A percentile compares a stretch with the other conserved stretches of the same genome.
Conservation (phyloP, 2,113 vertebrate genomes). For the Siniperca knerii region DNA sequence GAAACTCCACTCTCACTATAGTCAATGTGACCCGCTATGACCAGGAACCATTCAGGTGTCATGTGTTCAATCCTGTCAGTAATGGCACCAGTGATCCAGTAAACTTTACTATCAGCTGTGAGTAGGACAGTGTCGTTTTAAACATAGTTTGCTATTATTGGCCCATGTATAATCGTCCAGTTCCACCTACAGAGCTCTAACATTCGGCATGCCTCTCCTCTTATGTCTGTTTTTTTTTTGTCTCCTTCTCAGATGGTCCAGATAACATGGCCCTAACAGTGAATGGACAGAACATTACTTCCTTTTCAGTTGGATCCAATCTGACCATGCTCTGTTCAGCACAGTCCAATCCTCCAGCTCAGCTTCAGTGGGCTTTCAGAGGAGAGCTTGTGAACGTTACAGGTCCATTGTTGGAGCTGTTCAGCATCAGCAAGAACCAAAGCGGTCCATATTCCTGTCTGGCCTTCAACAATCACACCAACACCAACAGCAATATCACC, state of each 20-base stretch:
- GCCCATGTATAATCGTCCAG: not conserved
- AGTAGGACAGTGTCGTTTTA: constrained; percentile 34
- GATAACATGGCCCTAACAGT: constrained; percentile 66
- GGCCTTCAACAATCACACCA: constrained; percentile 74
- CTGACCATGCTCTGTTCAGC: constrained; percentile 68
- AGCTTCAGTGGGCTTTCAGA: constrained; percentile 65
- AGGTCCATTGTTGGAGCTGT: constrained; percentile 47
- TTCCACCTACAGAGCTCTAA: not conserved
- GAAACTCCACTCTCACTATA: constrained; percentile 62
- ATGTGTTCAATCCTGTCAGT: constrained; percentile 64
- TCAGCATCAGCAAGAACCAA: constrained; percentile 39
- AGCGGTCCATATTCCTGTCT: constrained; percentile 76
- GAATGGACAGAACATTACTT: constrained; percentile 41
- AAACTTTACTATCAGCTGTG: constrained; percentile 69
- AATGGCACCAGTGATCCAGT: constrained; percentile 61
- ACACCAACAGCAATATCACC: constrained; percentile 51
- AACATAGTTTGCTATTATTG: not conserved
- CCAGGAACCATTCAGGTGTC: constrained; percentile 69
- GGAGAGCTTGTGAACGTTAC: constrained; percentile 43
- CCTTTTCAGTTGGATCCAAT: constrained; percentile 64
- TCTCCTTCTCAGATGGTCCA: constrained; percentile 70
- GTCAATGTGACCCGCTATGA: constrained; percentile 69
- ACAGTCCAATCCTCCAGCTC: constrained; percentile 66
- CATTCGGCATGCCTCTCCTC: not conserved
- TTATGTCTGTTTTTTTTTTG: not conserved